These are phyloP conservation scores for Gastrophysa polygoni DNA, from an alignment of 2,888 invertebrate species.

Conservation along the genomic window DNA sequence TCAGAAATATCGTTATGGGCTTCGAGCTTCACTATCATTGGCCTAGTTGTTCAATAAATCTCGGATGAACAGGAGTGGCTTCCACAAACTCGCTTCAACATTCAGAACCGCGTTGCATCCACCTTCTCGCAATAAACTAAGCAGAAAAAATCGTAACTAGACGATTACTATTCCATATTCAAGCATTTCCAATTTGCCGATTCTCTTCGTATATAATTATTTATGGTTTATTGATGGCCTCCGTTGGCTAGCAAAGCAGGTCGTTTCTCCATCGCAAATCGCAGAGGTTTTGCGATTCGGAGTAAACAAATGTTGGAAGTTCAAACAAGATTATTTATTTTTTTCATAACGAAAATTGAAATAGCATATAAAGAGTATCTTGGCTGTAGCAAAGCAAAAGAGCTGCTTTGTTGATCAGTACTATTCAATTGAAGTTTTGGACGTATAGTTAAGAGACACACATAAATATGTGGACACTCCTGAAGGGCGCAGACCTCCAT, in stretches of 20 bases:
- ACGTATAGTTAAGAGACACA: too few species aligned
- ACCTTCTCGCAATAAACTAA: constrained; percentile 7
- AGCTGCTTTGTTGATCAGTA: too few species aligned
- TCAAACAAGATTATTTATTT: too few species aligned
- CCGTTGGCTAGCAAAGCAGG: constrained; percentile 10
- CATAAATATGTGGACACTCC: too few species aligned
- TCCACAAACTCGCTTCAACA: constrained; percentile 9
- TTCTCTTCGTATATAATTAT: constrained; percentile 29
- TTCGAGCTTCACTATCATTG: too few species aligned
- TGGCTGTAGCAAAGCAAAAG: too few species aligned
- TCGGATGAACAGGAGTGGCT: constrained; percentile 18
- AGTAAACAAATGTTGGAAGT: not conserved
- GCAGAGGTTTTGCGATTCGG: constrained; percentile 21
- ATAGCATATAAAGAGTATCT: too few species aligned
- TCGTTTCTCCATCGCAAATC: constrained; percentile 20
- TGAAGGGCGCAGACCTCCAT: too few species aligned
- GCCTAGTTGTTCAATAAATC: not conserved
- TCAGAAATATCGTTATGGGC: too few species aligned
- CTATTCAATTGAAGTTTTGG: too few species aligned
- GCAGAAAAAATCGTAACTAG: constrained; percentile 20
- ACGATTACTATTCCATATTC: constrained; percentile 26
- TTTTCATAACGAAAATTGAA: too few species aligned
- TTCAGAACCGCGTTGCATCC: constrained; percentile 17
- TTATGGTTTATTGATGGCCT: constrained; percentile 28
- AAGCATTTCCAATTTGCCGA: constrained; percentile 25